A percentile compares a stretch with the other conserved stretches of the same genome.
Evolutionary conservation across 2,113 vertebrate genomes (phyloP).

Genomic region (Coracopsis vasa): DNA sequence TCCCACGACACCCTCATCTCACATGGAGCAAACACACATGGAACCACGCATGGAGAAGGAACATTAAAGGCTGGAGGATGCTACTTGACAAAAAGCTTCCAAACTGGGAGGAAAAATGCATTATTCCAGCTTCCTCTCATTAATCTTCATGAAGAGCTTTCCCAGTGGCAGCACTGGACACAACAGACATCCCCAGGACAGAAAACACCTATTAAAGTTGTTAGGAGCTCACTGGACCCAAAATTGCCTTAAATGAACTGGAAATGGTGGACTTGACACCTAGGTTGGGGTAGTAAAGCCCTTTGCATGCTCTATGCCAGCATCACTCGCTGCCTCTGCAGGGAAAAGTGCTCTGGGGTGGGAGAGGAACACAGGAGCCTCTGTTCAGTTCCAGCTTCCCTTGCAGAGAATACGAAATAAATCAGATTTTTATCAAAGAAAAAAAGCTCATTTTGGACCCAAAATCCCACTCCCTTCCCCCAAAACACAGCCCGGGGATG

Average conservation of each 20-base stretch:
- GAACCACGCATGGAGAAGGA: accelerated
- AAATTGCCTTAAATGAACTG: background rate
- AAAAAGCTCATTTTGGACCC: background rate
- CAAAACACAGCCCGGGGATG: background rate
- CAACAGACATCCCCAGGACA: accelerated
- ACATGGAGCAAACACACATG: accelerated
- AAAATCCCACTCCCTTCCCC: background rate
- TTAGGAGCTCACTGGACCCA: background rate
- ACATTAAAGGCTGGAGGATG: background rate
- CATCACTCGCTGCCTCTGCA: background rate
- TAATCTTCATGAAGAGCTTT: background rate
- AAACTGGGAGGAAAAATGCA: accelerated
- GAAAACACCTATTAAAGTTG: background rate
- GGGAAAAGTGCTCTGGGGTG: background rate
- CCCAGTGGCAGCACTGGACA: background rate
- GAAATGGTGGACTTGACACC: background rate
- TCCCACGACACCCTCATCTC: background rate
- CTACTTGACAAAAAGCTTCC: background rate
- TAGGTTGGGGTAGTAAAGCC: background rate
- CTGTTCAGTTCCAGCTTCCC: background rate
- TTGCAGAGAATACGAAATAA: background rate
- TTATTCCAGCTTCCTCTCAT: background rate
- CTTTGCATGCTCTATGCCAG: background rate
- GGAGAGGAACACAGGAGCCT: background rate
- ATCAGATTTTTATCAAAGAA: background rate